Conservation (phyloP, 2,888 invertebrate genomes). For the Hylaea fasciaria region DNA sequence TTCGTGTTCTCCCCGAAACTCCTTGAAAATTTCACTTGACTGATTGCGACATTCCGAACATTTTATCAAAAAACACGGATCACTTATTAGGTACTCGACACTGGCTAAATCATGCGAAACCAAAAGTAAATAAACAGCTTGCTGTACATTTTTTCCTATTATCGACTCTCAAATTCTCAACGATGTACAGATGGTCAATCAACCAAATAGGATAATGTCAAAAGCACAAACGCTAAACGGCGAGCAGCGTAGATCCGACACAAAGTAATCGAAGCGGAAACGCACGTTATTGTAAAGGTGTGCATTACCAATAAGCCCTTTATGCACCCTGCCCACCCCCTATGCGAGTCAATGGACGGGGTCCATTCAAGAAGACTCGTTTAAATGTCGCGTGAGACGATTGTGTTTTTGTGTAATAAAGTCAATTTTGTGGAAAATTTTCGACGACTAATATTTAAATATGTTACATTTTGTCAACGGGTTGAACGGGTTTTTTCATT, state of each 20-base stretch:
- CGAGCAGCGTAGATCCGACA: conserved; percentile 33
- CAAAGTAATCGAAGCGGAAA: conserved; percentile 57
- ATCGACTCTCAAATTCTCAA: too few species aligned
- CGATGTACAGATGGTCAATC: neutral
- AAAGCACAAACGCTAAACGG: neutral
- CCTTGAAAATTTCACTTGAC: too few species aligned
- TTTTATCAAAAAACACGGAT: too few species aligned
- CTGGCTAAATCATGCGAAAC: too few species aligned
- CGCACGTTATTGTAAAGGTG: conserved; percentile 39
- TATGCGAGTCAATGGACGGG: conserved; percentile 43
- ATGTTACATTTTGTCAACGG: too few species aligned
- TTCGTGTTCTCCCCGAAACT: too few species aligned
- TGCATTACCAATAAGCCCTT: conserved; percentile 47
- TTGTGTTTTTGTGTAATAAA: conserved; percentile 40
- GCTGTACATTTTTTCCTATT: too few species aligned
- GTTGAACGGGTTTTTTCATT: too few species aligned
- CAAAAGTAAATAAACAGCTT: too few species aligned
- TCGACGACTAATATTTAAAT: neutral
- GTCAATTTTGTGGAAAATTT: conserved; percentile 29
- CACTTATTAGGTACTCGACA: too few species aligned
- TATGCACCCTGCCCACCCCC: conserved; percentile 43
- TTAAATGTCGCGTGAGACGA: conserved; percentile 56
- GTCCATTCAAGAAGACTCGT: conserved; percentile 51
- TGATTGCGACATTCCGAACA: too few species aligned
- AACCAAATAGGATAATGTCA: neutral